Conservation (phyloP, 2,113 vertebrate genomes). For the Tonatia bakeri region DNA sequence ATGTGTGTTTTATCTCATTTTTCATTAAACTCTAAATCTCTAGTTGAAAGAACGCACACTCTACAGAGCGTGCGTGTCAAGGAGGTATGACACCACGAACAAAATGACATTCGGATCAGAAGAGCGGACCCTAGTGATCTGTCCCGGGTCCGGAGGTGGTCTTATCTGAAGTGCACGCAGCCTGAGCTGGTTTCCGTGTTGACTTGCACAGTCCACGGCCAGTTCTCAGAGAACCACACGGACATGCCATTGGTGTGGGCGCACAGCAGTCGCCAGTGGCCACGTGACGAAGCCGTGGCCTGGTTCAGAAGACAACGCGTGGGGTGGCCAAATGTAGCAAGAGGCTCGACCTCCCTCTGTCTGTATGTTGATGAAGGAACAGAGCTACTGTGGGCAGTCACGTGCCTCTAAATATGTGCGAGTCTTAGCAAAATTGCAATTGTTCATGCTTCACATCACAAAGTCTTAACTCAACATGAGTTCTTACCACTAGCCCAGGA, state of each 20-base stretch:
- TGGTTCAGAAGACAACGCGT: slow-evolving; percentile 51
- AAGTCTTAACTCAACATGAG: not conserved
- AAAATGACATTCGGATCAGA: not conserved
- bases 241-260: not conserved
- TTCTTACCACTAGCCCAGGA: not conserved
- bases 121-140: not conserved
- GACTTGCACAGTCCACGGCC: not conserved
- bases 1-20: not conserved
- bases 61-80: not conserved
- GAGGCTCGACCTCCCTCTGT: slow-evolving; percentile 14
- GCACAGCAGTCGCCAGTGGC: not conserved
- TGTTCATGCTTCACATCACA: not conserved
- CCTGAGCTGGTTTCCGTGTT: not conserved
- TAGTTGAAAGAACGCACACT: not conserved
- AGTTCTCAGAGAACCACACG: not conserved
- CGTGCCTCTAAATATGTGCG: not conserved
- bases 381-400: not conserved
- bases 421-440: not conserved
- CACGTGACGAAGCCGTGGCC: slow-evolving; percentile 37
- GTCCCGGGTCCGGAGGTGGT: not conserved
- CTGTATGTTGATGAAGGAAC: not conserved
- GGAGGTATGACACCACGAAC: not conserved
- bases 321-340: slow-evolving; percentile 45
- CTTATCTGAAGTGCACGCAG: not conserved
- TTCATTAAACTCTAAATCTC: not conserved